These are phyloP conservation scores for Ceyx cyanopectus DNA, from an alignment of 2,113 vertebrate genomes.

Conservation along the genomic window DNA sequence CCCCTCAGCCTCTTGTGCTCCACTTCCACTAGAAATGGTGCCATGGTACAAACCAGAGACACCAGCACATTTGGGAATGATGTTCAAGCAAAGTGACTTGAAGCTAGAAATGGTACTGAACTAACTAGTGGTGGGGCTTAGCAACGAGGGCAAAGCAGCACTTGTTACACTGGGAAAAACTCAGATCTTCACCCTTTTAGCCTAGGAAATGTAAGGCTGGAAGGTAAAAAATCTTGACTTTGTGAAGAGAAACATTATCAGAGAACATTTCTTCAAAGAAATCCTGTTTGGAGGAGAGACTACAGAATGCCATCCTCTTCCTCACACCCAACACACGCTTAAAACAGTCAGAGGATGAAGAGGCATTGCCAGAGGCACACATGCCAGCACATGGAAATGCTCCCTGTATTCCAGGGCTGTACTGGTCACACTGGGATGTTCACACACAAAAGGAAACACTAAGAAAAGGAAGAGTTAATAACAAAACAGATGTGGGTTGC, in stretches of 20 bases:
- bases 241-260: background rate
- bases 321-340: background rate
- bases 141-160: background rate
- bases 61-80: rapidly evolving
- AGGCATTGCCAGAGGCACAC: rapidly evolving
- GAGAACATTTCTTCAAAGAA: background rate
- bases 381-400: rapidly evolving
- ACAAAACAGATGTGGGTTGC: background rate
- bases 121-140: background rate
- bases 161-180: background rate
- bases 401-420: background rate
- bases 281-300: too few species aligned
- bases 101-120: background rate
- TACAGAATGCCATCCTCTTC: rapidly evolving
- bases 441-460: rapidly evolving
- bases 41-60: background rate
- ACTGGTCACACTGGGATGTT: background rate
- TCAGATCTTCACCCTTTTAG: background rate
- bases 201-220: background rate
- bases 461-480: background rate
- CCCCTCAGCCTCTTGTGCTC: too few species aligned
- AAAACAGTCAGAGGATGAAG: too few species aligned
- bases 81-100: rapidly evolving
- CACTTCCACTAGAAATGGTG: background rate
- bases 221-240: background rate